A percentile compares a stretch with the other conserved stretches of the same genome.
These are phyloP conservation scores for Chaetoderma sp. DNA, from an alignment of 2,888 invertebrate genomes.

Conservation along the genomic window DNA sequence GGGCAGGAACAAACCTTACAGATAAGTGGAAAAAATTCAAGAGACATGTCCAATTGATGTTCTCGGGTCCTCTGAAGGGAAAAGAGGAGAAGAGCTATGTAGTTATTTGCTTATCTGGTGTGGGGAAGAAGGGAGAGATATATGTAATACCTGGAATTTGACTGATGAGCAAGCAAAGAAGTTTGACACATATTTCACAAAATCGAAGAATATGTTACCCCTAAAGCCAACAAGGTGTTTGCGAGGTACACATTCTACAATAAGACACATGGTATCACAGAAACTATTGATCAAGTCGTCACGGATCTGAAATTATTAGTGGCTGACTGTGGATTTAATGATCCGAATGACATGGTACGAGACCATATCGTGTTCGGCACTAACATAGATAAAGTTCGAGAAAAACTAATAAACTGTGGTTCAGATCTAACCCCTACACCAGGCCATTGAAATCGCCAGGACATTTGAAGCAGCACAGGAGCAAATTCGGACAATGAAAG, in stretches of 20 bases:
- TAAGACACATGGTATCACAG: neutral
- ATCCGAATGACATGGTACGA: neutral
- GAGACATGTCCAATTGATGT: too few species aligned
- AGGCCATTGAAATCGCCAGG: too few species aligned
- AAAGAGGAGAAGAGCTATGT: too few species aligned
- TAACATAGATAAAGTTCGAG: conserved; percentile 3
- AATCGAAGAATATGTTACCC: conserved; percentile 7
- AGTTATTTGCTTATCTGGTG: too few species aligned
- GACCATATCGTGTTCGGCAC: conserved; percentile 2
- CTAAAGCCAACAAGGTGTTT: conserved; percentile 14
- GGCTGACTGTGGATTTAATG: conserved; percentile 2
- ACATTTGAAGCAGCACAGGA: too few species aligned
- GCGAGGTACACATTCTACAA: conserved; percentile 12
- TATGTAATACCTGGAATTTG: neutral
- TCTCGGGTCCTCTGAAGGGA: too few species aligned
- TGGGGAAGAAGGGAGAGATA: conserved; percentile 2
- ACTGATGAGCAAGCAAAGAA: neutral
- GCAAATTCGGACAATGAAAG: too few species aligned
- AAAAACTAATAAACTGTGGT: conserved; percentile 1
- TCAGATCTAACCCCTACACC: too few species aligned
- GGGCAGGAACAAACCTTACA: too few species aligned
- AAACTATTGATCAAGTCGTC: conserved; percentile 17
- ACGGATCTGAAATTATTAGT: conserved; percentile 3
- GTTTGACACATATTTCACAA: neutral
- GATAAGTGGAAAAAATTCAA: too few species aligned